Evolutionary conservation across 2,888 invertebrate genomes (phyloP), one percentile per base, ranked within the genome.

Genomic region (Melieria crassipennis): DNA sequence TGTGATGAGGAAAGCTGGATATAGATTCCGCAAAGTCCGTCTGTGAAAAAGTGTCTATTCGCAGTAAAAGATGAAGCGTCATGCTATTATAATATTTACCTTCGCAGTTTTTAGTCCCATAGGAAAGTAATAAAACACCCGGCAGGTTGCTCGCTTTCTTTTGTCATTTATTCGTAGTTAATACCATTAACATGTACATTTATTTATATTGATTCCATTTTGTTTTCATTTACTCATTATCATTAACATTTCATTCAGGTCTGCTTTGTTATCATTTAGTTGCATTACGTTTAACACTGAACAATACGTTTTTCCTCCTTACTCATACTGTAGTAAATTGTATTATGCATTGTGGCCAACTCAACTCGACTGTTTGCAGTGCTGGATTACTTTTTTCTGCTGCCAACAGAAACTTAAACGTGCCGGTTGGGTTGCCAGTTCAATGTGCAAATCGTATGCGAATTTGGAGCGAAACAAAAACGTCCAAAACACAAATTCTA

Each of bases 171-270:
- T 68, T 73, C 60, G 58, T 64, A 71, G 67, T 65, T 69, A 57
- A 65, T 52, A 69, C 63, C 58, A 66, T 52, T 11, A 67, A 72
- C 67, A 67, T 68, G 52, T 73, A 74, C 68, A 70, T 74, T 72
- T 67, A 62, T 16, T 57, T 66, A 56, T 30, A 48, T 57, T 30
- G 30, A 50, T 56, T 62, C 56, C 4, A 13, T 63, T 57, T 58
- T 56, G 10, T 60, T 16, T 71, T 58, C 43, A 66, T 52, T 43
- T 57, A 69, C 16, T 60, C 45, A 5, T 42, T 30, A 43, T 66
- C 67, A 55, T 66, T 48, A 46, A 56, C 48, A 70, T 16, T 61
- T 60, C 16, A 50, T 69, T 47, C 13, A 48, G 47, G 30, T 65
- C 43, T 47, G 7, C 13, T 67, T 69, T 56, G n/a, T 60, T 67